phyloP scores from a whole-genome alignment of 2,888 invertebrate genomes.

The Steinernema hermaphroditum region DNA sequence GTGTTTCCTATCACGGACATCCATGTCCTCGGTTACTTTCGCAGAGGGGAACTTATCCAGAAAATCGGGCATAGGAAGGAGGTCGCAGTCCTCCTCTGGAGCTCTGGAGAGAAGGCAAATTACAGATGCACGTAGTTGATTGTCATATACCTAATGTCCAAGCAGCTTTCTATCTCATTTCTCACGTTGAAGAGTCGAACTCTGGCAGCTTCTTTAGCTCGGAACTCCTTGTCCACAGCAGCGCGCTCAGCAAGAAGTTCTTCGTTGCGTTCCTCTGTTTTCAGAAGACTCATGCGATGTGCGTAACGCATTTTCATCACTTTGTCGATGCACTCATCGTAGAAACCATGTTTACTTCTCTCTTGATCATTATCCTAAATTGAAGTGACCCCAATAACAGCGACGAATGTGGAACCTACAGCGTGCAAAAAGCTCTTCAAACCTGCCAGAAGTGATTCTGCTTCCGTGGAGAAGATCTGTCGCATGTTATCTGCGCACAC shows the following conservation, averaged over 20 bases:
- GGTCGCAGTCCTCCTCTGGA: constrained; percentile 6
- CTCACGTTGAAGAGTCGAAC: constrained; percentile 10
- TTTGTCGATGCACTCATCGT: background rate
- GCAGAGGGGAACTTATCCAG: background rate
- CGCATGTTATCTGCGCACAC: background rate
- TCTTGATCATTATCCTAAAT: background rate
- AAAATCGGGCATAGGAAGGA: background rate
- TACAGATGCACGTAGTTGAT: too few species aligned
- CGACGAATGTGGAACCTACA: background rate
- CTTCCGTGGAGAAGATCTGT: background rate
- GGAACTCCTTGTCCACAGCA: constrained; percentile 9
- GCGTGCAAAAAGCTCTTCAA: background rate
- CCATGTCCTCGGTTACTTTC: background rate
- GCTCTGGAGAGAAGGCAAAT: background rate
- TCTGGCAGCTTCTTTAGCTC: background rate
- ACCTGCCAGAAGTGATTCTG: background rate
- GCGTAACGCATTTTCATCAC: constrained; percentile 16
- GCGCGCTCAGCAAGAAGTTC: background rate
- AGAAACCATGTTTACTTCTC: background rate
- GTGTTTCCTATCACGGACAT: background rate
- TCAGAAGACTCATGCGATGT: constrained; percentile 11
- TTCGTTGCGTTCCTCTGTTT: constrained; percentile 5
- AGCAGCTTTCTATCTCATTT: constrained; percentile 19
- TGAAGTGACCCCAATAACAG: background rate
- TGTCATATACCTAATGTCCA: constrained; percentile 14